Percentiles rank a stretch among this genome's conserved stretches.
Conservation (phyloP, 30 jellyfish, hydroid and myxozoan species). For the Hydractinia symbiolongicarpus region DNA sequence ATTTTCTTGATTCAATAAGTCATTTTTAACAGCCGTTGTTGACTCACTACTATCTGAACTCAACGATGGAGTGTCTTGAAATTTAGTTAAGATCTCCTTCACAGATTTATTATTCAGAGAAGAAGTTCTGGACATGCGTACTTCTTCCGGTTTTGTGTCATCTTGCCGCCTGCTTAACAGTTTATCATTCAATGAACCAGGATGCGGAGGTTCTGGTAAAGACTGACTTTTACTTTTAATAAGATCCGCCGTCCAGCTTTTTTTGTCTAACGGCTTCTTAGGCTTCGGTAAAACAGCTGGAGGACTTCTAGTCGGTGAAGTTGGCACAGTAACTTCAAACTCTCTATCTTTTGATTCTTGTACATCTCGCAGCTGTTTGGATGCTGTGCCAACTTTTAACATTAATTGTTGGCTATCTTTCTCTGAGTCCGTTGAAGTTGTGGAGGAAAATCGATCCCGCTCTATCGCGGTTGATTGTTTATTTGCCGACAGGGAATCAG, state of each 20-base stretch:
- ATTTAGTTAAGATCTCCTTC: slow-evolving; percentile 23
- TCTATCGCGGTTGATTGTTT: neutral
- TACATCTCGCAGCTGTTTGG: slow-evolving; percentile 7
- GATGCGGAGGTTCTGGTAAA: slow-evolving; percentile 27
- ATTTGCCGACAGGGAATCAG: neutral
- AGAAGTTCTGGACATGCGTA: neutral
- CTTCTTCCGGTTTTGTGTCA: slow-evolving; percentile 20
- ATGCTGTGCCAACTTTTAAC: neutral
- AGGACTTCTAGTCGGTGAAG: slow-evolving; percentile 26
- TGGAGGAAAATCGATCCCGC: slow-evolving; percentile 8
- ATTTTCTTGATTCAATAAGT: no score
- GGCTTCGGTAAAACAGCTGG: slow-evolving; percentile 4
- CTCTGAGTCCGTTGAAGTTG: slow-evolving; percentile 21
- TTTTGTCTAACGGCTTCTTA: slow-evolving; percentile 24
- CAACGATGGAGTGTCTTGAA: neutral
- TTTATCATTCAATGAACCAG: slow-evolving; percentile 32
- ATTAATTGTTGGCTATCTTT: neutral
- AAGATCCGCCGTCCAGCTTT: slow-evolving; percentile 39
- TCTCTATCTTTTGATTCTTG: neutral
- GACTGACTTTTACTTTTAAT: slow-evolving; percentile 23
- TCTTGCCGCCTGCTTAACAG: slow-evolving; percentile 15
- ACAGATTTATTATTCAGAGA: slow-evolving; percentile 16
- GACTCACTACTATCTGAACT: no score
- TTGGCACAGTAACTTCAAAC: slow-evolving; percentile 1
- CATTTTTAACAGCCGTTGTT: no score